Evolutionary conservation across 1,140 invertebrate species (phyloP), one percentile per base, ranked within the genome.

Genomic region (Glossosoma conforme): DNA sequence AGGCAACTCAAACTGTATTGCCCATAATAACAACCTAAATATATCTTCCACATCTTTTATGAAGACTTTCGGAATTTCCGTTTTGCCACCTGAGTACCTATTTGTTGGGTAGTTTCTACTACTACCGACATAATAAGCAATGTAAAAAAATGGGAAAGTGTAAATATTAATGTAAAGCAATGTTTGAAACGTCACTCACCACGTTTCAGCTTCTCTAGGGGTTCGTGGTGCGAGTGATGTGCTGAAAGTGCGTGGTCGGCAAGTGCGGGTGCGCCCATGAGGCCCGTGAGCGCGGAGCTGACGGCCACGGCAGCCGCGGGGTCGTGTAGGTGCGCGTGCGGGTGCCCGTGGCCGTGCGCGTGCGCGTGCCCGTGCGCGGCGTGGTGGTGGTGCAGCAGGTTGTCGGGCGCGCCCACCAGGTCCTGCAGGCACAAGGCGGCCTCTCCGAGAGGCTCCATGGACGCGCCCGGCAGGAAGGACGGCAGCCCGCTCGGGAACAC

Each of bases 151-250:
- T 10, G n/a, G 25, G 4, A 6, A 8, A 14, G 24, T 43, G 15
- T n/a, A 28, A 8, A 28, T 28, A 8, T 28, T 28, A n/a, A 28
- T n/a, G 25, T 28, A 28, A 28, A n/a, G n/a, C 25, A 28, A 28
- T 28, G n/a, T 44, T 30, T 44, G 42, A 44, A 46, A 46, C 44
- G 44, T 46, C 44, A 46, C 44, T 46, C 44, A 46, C 44, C 79
- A 83, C 86, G 78, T 84, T 87, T 88, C 56, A 89, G 76, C 70
- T 88, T 89, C 72, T 89, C 86, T 37, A 89, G 65, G 8, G 86
- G 86, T 65, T 88, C 85, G 62, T 87, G 85, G 59, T 84, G 80
- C 2, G 78, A 79, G 8, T 83, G 79, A 52, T 81, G 74, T 1
- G 65, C 60, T 36, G 69, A 67, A 13, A 35, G 59, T 78, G 77